Conservation (phyloP, 1,140 invertebrate species). For the Drosophila bocqueti region DNA sequence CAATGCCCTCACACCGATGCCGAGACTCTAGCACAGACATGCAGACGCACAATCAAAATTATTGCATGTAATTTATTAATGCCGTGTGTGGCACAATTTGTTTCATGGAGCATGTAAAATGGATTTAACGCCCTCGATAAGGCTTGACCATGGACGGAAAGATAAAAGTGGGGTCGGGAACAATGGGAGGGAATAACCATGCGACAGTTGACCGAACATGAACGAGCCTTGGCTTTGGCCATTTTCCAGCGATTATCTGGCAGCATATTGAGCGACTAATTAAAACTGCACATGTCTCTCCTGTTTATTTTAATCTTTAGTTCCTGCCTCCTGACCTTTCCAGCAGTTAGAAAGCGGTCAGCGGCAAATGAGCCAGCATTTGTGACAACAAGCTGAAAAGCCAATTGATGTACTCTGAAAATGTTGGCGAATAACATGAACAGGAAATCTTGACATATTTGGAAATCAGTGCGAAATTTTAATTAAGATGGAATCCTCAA, state of each 20-base stretch:
- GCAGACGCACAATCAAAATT: slow-evolving; percentile 46
- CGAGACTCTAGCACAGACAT: slow-evolving; percentile 11
- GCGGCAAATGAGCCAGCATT: slow-evolving; percentile 30
- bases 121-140: slow-evolving; percentile 59
- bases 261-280: slow-evolving; percentile 68
- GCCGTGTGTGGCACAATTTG: slow-evolving; percentile 67
- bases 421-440: neutral
- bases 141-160: slow-evolving; percentile 15
- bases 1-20: slow-evolving; percentile 38
- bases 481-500: neutral
- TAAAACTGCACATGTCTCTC: slow-evolving; percentile 36
- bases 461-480: neutral
- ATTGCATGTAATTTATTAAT: slow-evolving; percentile 78
- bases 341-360: neutral
- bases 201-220: slow-evolving; percentile 25
- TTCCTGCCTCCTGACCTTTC: neutral
- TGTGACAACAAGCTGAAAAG: slow-evolving; percentile 34
- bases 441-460: slow-evolving; percentile 4
- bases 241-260: slow-evolving; percentile 34
- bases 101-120: slow-evolving; percentile 68
- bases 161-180: neutral
- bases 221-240: slow-evolving; percentile 26
- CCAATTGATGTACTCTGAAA: slow-evolving; percentile 8
- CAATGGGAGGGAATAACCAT: slow-evolving; percentile 3
- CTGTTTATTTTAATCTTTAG: neutral